Conservation (phyloP, 2,888 invertebrate genomes). For the Xylota sylvarum region DNA sequence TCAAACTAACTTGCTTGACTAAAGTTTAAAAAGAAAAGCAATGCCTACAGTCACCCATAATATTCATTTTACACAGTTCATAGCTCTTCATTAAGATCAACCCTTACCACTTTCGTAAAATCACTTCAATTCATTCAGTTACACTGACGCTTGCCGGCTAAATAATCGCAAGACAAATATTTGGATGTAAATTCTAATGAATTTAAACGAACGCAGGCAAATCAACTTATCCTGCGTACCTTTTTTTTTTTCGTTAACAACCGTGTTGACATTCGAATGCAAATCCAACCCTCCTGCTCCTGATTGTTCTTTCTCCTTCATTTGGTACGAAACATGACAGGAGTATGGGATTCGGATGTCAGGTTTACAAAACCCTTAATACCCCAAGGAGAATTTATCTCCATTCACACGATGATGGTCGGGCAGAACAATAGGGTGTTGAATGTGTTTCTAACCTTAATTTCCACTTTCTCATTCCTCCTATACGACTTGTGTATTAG, state of each 20-base stretch:
- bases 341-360: slow-evolving; percentile 24
- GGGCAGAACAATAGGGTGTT: slow-evolving; percentile 64
- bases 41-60: no score
- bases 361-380: slow-evolving; percentile 59
- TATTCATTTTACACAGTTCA: neutral
- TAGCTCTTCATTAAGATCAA: slow-evolving; percentile 22
- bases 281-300: slow-evolving; percentile 66
- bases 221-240: slow-evolving; percentile 73
- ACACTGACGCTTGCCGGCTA: slow-evolving; percentile 52
- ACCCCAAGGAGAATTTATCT: slow-evolving; percentile 70
- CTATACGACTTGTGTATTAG: neutral
- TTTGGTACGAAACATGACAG: slow-evolving; percentile 42
- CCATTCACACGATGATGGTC: slow-evolving; percentile 51
- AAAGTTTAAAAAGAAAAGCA: no score
- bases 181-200: slow-evolving; percentile 70
- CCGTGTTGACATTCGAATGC: slow-evolving; percentile 67
- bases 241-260: slow-evolving; percentile 65
- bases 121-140: slow-evolving; percentile 44
- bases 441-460: slow-evolving; percentile 73
- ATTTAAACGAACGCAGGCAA: slow-evolving; percentile 70
- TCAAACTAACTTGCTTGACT: no score
- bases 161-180: slow-evolving; percentile 73
- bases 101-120: slow-evolving; percentile 15
- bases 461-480: slow-evolving; percentile 49
- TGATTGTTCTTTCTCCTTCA: slow-evolving; percentile 72